Evolutionary conservation across 2,888 invertebrate genomes (phyloP), one percentile per base, ranked within the genome.

Genomic region (Drosophila limbata): DNA sequence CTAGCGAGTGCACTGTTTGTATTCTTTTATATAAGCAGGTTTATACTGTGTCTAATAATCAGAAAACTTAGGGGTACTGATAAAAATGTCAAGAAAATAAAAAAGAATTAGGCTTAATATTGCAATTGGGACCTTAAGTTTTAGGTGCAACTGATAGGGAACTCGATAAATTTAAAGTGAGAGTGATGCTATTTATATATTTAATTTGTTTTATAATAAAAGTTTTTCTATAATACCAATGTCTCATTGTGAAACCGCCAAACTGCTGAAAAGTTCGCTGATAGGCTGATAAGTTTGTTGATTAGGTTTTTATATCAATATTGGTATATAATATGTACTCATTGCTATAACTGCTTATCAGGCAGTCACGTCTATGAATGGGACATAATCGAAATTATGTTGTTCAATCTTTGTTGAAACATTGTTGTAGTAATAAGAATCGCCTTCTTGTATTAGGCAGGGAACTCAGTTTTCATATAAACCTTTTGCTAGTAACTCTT

Each of bases 1-100:
- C 1, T 90, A 0, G n/a, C 79, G 0, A 0, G 55, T 2, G 21
- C 77, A 0, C 0, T 77, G 0, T 1, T 64, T 10, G 31, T 45
- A 0, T 9, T 28, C 8, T 0, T 55, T 1, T 51, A 21, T 21
- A 5, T 62, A 0, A 44, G 21, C 31, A 68, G 64, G 35, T 1
- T 42, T 3, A 1, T 69, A 2, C 15, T 70, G 3, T 13, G 0
- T 2, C 28, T 11, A 0, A 0, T 74, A 5, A 17, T 15, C 10
- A 39, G 21, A 8, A 77, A 74, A n/a, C 10, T 48, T 0, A 57
- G 35, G 4, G 5, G 10, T 9, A 61, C 69, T 25, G 1, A n/a
- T 0, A 45, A 35, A 13, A 33, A 25, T n/a, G 25, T 4, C 15
- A 35, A 62, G 19, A 55, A 62, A 31, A 2, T 45, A 3, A 62